Evolutionary conservation across 2,113 vertebrate genomes (phyloP).

Genomic region (Irena cyanogastra): DNA sequence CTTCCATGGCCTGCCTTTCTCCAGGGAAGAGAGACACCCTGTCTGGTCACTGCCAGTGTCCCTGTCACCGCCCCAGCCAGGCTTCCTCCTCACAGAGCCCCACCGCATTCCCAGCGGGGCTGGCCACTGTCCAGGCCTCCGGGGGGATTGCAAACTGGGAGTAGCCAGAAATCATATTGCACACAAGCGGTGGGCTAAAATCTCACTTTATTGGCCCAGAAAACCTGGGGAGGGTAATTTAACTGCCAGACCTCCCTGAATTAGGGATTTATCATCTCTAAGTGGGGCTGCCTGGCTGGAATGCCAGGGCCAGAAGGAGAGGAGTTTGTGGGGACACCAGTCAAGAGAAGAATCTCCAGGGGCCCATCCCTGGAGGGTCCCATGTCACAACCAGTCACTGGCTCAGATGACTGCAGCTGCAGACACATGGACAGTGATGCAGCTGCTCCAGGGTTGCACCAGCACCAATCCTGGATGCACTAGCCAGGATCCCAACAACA

Average conservation of each 20-base stretch:
- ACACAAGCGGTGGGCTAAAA: background rate
- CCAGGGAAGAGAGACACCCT: background rate
- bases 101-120: rapidly evolving
- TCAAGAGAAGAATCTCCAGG: background rate
- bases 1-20: background rate
- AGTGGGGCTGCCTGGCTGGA: background rate
- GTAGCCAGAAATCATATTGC: background rate
- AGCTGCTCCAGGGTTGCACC: background rate
- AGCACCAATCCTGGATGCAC: background rate
- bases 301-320: background rate
- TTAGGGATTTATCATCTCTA: background rate
- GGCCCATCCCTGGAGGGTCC: background rate
- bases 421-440: background rate
- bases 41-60: background rate
- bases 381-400: background rate
- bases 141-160: background rate
- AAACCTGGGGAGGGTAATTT: background rate
- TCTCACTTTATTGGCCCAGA: background rate
- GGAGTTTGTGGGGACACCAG: background rate
- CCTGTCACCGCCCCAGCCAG: background rate
- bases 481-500: background rate
- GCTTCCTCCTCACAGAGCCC: background rate
- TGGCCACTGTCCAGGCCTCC: background rate
- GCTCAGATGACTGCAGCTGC: background rate
- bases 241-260: background rate